Conservation (phyloP, 2,113 vertebrate genomes). For the Smithornis capensis region DNA sequence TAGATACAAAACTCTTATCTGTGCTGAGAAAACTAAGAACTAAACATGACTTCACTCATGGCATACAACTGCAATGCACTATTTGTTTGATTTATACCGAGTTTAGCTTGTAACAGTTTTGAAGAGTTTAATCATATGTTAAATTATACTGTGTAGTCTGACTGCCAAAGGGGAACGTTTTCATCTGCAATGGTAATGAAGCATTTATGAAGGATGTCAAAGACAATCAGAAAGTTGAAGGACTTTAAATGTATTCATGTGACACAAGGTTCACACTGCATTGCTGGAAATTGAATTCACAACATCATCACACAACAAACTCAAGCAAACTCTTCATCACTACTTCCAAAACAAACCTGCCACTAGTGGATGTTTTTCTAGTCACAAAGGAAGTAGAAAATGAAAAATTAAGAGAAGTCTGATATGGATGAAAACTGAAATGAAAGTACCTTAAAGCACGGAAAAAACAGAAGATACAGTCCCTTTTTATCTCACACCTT, state of each 20-base stretch:
- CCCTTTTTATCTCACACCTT: neutral
- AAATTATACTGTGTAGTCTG: constrained; percentile 21
- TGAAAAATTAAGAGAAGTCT: neutral
- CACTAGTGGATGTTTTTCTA: neutral
- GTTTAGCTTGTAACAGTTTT: neutral
- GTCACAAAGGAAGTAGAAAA: neutral
- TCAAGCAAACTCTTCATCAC: neutral
- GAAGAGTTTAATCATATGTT: constrained; percentile 34
- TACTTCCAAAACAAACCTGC: neutral
- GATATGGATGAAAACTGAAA: neutral
- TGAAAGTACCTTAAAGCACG: neutral
- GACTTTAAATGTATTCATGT: neutral
- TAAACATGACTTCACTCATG: neutral
- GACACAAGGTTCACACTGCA: neutral
- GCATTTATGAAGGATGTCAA: constrained; percentile 36
- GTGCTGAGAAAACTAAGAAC: neutral
- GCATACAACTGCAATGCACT: neutral
- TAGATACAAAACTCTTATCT: neutral
- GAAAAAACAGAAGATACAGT: neutral
- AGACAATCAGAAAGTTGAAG: constrained; percentile 52
- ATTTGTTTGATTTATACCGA: neutral
- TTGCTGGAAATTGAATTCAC: neutral
- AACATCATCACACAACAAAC: neutral
- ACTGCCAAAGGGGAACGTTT: constrained; percentile 33
- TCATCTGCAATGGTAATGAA: constrained; percentile 53